Percentiles rank a stretch among this genome's conserved stretches.
phyloP scores from a whole-genome alignment of 2,888 invertebrate genomes.

The Tipula unca region DNA sequence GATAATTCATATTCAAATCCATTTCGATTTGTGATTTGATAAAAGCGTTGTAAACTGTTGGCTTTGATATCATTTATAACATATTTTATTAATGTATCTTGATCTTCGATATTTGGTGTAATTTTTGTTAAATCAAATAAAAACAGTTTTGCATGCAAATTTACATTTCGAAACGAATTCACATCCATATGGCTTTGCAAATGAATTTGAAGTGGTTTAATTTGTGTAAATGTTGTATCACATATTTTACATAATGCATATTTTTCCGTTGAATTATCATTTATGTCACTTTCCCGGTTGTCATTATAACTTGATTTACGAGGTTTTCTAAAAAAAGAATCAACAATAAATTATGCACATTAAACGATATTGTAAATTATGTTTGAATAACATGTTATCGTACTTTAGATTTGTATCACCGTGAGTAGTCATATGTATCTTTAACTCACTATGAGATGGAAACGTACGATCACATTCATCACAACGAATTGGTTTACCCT shows the following conservation, averaged over 20 bases:
- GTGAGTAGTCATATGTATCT: neutral
- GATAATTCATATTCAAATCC: constrained; percentile 36
- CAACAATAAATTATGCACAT: too few species aligned
- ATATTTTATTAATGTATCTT: neutral
- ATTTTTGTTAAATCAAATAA: constrained; percentile 23
- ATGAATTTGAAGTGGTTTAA: constrained; percentile 17
- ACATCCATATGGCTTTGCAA: constrained; percentile 19
- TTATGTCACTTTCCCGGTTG: neutral
- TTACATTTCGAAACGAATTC: constrained; percentile 21
- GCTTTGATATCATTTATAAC: constrained; percentile 21
- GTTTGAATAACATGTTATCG: neutral
- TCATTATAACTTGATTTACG: neutral
- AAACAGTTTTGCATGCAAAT: constrained; percentile 22
- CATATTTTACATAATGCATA: constrained; percentile 22
- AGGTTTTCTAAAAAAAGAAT: neutral
- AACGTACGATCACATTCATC: neutral
- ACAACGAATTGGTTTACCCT: neutral
- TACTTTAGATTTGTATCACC: neutral
- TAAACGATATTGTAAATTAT: too few species aligned
- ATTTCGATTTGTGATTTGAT: constrained; percentile 33
- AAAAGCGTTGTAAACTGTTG: constrained; percentile 28
- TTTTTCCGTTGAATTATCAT: neutral
- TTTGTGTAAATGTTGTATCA: constrained; percentile 21
- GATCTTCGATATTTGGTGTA: neutral
- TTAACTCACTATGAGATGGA: neutral